These are phyloP conservation scores for Epistrophella euchroma DNA, from an alignment of 2,888 invertebrate species.

Conservation along the genomic window DNA sequence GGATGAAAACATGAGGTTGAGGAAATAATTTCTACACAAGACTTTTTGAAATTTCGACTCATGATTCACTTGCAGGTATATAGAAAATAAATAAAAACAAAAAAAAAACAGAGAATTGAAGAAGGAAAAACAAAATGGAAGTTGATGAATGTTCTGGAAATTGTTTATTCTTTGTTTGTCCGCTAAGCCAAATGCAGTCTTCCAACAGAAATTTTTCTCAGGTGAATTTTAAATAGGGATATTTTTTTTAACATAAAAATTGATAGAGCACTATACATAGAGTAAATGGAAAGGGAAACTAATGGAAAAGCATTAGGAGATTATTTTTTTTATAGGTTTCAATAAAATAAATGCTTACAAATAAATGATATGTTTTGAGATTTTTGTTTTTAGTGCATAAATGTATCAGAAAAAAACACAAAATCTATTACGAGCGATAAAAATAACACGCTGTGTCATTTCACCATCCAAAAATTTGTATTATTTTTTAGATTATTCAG, in stretches of 20 bases:
- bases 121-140: background rate
- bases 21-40: constrained; percentile 9
- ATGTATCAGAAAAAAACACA: no score
- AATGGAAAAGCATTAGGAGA: background rate
- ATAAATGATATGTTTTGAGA: no score
- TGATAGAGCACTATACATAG: background rate
- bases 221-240: background rate
- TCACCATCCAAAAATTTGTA: no score
- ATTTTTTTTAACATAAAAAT: background rate
- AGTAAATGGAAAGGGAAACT: background rate
- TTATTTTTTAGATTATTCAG: no score
- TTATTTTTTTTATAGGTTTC: no score
- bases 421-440: no score
- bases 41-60: constrained; percentile 23
- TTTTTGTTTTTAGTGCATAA: no score
- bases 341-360: no score
- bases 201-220: background rate
- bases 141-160: constrained; percentile 43
- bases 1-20: background rate
- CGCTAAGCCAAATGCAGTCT: constrained; percentile 34
- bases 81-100: background rate
- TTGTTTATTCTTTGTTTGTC: constrained; percentile 33
- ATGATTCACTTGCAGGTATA: constrained; percentile 50
- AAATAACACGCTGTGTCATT: no score
- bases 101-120: background rate